A percentile compares a stretch with the other conserved stretches of the same genome.
Conservation (phyloP, 2,113 vertebrate genomes). For the Ceyx margarethae region DNA sequence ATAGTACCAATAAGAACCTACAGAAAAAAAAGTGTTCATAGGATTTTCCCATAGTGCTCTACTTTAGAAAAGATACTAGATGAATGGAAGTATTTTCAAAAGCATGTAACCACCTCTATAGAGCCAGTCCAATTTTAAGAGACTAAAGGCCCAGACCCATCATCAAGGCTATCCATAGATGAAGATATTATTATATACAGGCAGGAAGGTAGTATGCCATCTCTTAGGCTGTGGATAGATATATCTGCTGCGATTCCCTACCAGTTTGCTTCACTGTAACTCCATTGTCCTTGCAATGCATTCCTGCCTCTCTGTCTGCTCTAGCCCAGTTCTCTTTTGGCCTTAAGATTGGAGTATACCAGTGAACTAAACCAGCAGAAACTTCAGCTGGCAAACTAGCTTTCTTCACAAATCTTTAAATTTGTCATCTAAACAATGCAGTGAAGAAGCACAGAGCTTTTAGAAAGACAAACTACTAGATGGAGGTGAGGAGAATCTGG, state of each 20-base stretch:
- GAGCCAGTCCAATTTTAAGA: not conserved
- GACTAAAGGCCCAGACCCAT: not conserved
- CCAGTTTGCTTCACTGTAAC: not conserved
- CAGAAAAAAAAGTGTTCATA: not conserved
- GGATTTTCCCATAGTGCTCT: not conserved
- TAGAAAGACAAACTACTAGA: not conserved
- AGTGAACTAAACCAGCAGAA: not conserved
- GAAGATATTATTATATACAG: not conserved
- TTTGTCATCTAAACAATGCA: not conserved
- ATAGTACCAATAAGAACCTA: not conserved
- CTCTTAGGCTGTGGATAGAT: not conserved
- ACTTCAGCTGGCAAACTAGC: not conserved
- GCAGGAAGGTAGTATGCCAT: not conserved
- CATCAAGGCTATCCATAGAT: not conserved
- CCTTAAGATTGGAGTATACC: rapidly evolving
- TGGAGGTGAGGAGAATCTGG: not conserved
- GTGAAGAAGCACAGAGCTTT: not conserved
- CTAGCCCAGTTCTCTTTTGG: not conserved
- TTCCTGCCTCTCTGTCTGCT: not conserved
- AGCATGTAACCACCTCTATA: not conserved
- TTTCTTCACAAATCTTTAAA: not conserved
- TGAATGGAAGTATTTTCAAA: not conserved
- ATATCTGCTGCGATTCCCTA: not conserved
- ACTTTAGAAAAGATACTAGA: not conserved
- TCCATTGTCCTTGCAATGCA: not conserved